Evolutionary conservation across 2,113 vertebrate species (phyloP).

Genomic region (Xerus inauris): DNA sequence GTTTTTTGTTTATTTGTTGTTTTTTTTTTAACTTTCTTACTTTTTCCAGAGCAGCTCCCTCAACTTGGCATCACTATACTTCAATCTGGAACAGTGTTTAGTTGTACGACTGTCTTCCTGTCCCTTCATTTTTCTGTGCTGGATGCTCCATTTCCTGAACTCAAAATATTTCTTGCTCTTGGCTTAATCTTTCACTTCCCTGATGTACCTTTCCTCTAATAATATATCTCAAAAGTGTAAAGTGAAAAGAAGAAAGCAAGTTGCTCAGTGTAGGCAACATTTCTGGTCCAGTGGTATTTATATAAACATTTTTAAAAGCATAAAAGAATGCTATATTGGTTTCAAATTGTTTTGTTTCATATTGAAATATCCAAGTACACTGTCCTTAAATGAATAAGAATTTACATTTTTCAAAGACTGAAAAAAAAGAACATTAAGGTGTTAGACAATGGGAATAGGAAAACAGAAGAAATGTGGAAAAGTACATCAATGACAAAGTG

Average conservation of each 20-base stretch:
- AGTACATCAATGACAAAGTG: not conserved
- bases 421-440: not conserved
- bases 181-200: conserved; percentile 8
- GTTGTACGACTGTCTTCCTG: not conserved
- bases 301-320: not conserved
- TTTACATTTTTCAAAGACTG: not conserved
- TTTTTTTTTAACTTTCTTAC: not conserved
- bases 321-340: not conserved
- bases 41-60: not conserved
- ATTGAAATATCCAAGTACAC: conserved; percentile 1
- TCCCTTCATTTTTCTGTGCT: not conserved
- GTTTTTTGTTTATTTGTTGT: not conserved
- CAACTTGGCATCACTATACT: not conserved
- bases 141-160: not conserved
- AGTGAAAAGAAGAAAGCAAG: not conserved
- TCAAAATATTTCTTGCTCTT: conserved; percentile 16
- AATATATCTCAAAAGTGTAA: conserved; percentile 21
- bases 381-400: not conserved
- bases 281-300: not conserved
- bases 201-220: not conserved
- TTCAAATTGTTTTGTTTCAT: conserved; percentile 2
- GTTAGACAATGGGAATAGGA: not conserved
- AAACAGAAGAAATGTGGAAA: not conserved
- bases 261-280: not conserved
- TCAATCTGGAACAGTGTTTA: not conserved